Conservation (phyloP, 1,140 invertebrate genomes). For the Trissolcus basalis region DNA sequence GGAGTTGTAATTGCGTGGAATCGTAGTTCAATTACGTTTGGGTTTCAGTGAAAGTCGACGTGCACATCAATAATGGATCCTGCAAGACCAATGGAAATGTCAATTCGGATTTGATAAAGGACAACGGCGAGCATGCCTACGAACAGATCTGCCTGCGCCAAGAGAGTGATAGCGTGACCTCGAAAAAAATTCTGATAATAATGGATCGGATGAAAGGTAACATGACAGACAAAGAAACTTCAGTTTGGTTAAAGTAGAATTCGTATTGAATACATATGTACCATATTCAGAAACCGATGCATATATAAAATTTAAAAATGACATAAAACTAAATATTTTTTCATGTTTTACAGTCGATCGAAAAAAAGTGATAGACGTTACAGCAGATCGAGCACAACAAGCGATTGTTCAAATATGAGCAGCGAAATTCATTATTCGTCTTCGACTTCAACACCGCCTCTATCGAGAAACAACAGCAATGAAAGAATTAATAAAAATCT, state of each 20-base stretch:
- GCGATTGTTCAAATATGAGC: constrained; percentile 73
- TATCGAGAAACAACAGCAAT: constrained; percentile 72
- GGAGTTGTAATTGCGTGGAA: constrained; percentile 40
- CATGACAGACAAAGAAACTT: neutral
- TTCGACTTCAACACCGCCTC: constrained; percentile 70
- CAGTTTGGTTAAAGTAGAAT: too few species aligned
- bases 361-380: constrained; percentile 68
- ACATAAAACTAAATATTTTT: neutral
- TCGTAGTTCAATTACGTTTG: constrained; percentile 41
- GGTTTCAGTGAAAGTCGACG: constrained; percentile 75
- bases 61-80: constrained; percentile 72
- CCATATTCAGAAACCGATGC: too few species aligned
- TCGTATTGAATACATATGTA: too few species aligned
- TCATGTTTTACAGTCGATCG: constrained; percentile 64
- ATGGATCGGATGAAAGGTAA: constrained; percentile 57
- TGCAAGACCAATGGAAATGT: constrained; percentile 69
- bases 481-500: constrained; percentile 67
- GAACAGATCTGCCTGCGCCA: constrained; percentile 73
- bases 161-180: constrained; percentile 64
- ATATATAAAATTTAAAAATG: too few species aligned
- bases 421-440: constrained; percentile 74
- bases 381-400: constrained; percentile 72
- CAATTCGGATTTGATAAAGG: constrained; percentile 68
- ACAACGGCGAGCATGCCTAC: constrained; percentile 72
- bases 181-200: constrained; percentile 68